Percentiles rank a stretch among this genome's conserved stretches.
Conservation (phyloP, 2,888 invertebrate species). For the Drosophila acutilabella region DNA sequence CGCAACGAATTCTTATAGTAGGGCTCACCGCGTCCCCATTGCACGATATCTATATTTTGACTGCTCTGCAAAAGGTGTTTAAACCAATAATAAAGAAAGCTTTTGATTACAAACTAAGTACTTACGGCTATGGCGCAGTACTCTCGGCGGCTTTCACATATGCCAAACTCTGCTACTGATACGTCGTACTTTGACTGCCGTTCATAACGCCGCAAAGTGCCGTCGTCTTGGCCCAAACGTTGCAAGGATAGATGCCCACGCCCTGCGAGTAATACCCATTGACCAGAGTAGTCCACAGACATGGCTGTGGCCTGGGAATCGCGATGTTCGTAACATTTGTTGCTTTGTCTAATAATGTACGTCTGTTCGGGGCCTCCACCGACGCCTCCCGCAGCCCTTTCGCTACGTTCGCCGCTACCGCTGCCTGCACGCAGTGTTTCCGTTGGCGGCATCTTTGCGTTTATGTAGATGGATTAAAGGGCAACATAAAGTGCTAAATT, state of each 20-base stretch:
- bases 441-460: slow-evolving; percentile 71
- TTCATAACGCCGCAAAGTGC: slow-evolving; percentile 90
- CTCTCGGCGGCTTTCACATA: slow-evolving; percentile 90
- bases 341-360: slow-evolving; percentile 81
- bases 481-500: slow-evolving; percentile 39
- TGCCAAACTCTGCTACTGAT: slow-evolving; percentile 96
- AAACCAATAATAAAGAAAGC: neutral
- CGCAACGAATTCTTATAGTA: slow-evolving; percentile 90
- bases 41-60: slow-evolving; percentile 93
- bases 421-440: slow-evolving; percentile 71
- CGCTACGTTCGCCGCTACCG: slow-evolving; percentile 46
- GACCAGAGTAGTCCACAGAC: slow-evolving; percentile 92
- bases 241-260: slow-evolving; percentile 91
- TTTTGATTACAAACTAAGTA: neutral
- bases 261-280: slow-evolving; percentile 94
- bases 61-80: slow-evolving; percentile 88
- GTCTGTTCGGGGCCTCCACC: slow-evolving; percentile 68
- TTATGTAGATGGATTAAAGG: slow-evolving; percentile 5
- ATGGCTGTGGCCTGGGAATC: slow-evolving; percentile 96
- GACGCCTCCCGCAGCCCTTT: slow-evolving; percentile 23
- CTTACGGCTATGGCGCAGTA: slow-evolving; percentile 95
- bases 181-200: slow-evolving; percentile 97
- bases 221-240: slow-evolving; percentile 86
- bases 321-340: slow-evolving; percentile 88
- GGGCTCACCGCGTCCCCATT: slow-evolving; percentile 91